Evolutionary conservation across 1,140 invertebrate species (phyloP).

Genomic region (Chrysopa pallens): DNA sequence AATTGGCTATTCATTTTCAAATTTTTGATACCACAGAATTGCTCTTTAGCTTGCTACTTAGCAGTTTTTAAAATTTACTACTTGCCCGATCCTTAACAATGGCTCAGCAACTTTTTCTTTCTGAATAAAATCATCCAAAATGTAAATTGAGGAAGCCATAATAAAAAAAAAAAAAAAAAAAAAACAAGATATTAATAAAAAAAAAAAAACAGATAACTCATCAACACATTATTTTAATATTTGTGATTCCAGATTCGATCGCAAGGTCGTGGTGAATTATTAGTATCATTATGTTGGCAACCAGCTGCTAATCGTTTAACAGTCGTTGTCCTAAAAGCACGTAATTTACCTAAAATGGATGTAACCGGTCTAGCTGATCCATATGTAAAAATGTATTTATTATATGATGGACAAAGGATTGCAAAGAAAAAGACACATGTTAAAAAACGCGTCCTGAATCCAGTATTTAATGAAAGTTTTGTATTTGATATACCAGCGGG

Average conservation of each 20-base stretch:
- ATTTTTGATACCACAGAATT: too few relatives aligned
- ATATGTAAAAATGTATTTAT: constrained; percentile 91
- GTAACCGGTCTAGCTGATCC: constrained; percentile 88
- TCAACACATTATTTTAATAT: not conserved
- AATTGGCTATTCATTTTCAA: too few relatives aligned
- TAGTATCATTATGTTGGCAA: constrained; percentile 88
- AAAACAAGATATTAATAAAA: constrained; percentile 1
- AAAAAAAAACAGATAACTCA: constrained; percentile 1
- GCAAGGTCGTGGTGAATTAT: constrained; percentile 74
- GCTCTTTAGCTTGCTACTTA: too few relatives aligned
- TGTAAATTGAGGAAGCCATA: too few relatives aligned
- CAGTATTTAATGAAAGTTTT: constrained; percentile 97
- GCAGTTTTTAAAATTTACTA: too few relatives aligned
- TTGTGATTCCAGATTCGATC: constrained; percentile 47
- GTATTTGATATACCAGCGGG: constrained; percentile 63
- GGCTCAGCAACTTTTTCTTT: too few relatives aligned
- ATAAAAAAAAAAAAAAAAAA: constrained; percentile 1
- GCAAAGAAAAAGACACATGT: constrained; percentile 99
- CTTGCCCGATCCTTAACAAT: too few relatives aligned
- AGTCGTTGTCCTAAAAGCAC: constrained; percentile 80
- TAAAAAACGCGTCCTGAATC: constrained; percentile 92
- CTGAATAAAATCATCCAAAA: too few relatives aligned
- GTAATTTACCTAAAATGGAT: constrained; percentile 90
- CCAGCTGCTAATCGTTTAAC: constrained; percentile 75
- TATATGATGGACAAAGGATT: constrained; percentile 92